Percentiles rank a stretch among this genome's conserved stretches.
These are phyloP conservation scores for Carduelis carduelis DNA, from an alignment of 2,797 vertebrate species.

Conservation along the genomic window DNA sequence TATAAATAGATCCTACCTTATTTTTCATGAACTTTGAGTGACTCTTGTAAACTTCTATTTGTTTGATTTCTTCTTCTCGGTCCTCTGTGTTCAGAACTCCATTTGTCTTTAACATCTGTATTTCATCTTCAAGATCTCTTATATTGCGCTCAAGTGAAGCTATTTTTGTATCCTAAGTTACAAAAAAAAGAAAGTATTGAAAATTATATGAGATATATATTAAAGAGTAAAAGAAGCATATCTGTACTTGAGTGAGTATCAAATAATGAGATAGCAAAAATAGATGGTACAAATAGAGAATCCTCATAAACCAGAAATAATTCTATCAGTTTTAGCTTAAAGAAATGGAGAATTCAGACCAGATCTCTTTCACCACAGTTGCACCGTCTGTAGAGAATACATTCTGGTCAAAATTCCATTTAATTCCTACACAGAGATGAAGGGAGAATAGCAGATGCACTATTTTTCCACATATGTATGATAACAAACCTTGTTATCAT, in stretches of 20 bases:
- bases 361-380: neutral
- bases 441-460: neutral
- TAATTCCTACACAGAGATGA: neutral
- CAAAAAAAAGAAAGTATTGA: neutral
- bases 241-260: neutral
- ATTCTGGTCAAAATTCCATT: neutral
- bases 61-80: constrained; percentile 95
- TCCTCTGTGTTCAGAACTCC: constrained; percentile 92
- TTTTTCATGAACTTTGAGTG: constrained; percentile 99
- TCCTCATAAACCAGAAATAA: neutral
- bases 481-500: neutral
- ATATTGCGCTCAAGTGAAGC: constrained; percentile 95
- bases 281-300: neutral
- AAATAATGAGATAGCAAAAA: neutral
- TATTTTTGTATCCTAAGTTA: constrained; percentile 92
- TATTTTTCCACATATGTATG: neutral
- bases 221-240: neutral
- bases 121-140: constrained; percentile 96
- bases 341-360: neutral
- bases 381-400: neutral
- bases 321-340: neutral
- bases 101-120: constrained; percentile 96
- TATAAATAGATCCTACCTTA: constrained; percentile 80
- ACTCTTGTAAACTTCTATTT: constrained; percentile 99
- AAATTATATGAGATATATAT: neutral